A percentile compares a stretch with the other conserved stretches of the same genome.
phyloP scores from a whole-genome alignment of 2,797 vertebrate species.

The Danionella dracula region DNA sequence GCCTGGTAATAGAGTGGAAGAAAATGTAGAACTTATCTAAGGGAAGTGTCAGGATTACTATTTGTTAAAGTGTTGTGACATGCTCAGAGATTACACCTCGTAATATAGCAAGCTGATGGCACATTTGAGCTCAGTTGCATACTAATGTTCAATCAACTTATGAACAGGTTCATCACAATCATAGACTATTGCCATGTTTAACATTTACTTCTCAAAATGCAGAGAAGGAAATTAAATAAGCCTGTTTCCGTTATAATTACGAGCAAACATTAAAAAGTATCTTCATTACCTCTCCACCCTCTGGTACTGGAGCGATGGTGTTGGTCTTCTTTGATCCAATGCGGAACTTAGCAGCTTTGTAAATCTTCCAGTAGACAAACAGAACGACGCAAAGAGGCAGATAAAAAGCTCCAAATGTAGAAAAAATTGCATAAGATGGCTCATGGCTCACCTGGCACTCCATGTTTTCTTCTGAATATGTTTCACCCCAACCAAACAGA shows the following conservation, averaged over 20 bases:
- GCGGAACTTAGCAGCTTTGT: constrained; percentile 88
- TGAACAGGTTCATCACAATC: too few relatives aligned
- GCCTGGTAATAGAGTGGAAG: constrained; percentile 6
- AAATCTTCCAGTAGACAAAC: constrained; percentile 96
- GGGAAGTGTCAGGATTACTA: constrained; percentile 17
- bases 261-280: too few relatives aligned
- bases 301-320: constrained; percentile 81
- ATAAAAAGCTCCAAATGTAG: constrained; percentile 94
- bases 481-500: constrained; percentile 92
- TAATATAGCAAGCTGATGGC: constrained; percentile 24
- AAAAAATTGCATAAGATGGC: constrained; percentile 92
- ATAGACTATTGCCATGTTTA: too few relatives aligned
- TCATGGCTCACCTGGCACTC: constrained; percentile 92
- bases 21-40: constrained; percentile 16
- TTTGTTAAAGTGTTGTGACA: constrained; percentile 5
- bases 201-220: too few relatives aligned
- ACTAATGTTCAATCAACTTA: too few relatives aligned
- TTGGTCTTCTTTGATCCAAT: constrained; percentile 81
- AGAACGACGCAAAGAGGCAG: constrained; percentile 91
- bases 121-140: not conserved
- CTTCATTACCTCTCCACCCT: constrained; percentile 71
- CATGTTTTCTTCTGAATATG: constrained; percentile 77
- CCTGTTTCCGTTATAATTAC: too few relatives aligned
- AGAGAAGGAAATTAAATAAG: too few relatives aligned
- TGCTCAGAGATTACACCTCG: not conserved